phyloP scores from a whole-genome alignment of 2,113 vertebrate genomes.

The Scolopax mira region DNA sequence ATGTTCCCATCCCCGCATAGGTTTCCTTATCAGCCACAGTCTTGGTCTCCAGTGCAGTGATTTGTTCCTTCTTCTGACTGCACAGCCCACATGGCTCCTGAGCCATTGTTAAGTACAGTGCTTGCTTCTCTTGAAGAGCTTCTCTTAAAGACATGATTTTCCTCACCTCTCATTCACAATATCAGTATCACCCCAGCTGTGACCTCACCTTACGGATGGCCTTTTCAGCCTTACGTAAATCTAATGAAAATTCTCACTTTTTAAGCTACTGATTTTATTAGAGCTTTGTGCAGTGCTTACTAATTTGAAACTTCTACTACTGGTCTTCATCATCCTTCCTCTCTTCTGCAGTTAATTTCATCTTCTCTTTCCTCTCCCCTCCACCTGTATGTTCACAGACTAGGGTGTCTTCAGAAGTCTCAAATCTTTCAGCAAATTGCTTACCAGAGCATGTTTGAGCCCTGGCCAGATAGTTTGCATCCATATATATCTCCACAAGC shows the following conservation, averaged over 20 bases:
- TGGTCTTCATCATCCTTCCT: background rate
- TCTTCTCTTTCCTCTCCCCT: background rate
- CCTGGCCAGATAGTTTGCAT: accelerated
- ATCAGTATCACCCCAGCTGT: background rate
- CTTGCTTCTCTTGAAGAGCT: background rate
- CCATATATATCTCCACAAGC: background rate
- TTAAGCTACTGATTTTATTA: background rate
- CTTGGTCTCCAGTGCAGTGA: background rate
- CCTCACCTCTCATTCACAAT: background rate
- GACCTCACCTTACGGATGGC: background rate
- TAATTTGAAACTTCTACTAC: background rate
- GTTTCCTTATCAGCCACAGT: background rate
- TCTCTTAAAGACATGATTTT: background rate
- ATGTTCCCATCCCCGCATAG: background rate
- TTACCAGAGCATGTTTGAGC: accelerated
- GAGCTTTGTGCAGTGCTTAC: background rate
- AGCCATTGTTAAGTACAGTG: background rate
- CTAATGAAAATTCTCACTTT: background rate
- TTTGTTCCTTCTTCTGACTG: background rate
- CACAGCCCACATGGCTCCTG: background rate
- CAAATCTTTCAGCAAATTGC: background rate
- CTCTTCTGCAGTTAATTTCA: background rate
- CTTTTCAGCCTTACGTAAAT: background rate
- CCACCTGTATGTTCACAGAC: background rate
- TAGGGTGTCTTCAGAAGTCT: background rate